Evolutionary conservation across 2,888 invertebrate species (phyloP).

Genomic region (Luperina testacea): DNA sequence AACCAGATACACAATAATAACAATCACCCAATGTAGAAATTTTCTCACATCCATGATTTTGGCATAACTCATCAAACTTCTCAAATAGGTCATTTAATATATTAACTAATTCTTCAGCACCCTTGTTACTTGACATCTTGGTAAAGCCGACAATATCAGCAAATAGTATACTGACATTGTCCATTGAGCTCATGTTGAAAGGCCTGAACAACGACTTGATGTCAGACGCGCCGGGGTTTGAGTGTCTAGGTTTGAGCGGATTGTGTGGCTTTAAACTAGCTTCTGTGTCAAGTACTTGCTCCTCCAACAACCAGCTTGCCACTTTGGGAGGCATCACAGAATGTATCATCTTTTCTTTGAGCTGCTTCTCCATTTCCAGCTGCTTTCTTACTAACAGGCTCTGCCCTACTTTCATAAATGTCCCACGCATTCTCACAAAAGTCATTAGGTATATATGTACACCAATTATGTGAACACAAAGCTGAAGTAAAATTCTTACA

Average conservation of each 20-base stretch:
- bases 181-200: slow-evolving; percentile 99
- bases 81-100: slow-evolving; percentile 99
- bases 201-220: slow-evolving; percentile 96
- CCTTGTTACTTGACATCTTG: slow-evolving; percentile 98
- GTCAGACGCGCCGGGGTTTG: slow-evolving; percentile 91
- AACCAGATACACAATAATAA: slow-evolving; percentile 98
- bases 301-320: slow-evolving; percentile 95
- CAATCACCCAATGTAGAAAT: slow-evolving; percentile 98
- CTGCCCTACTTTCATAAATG: slow-evolving; percentile 99
- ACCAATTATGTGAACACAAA: slow-evolving; percentile 97
- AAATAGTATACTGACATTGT: slow-evolving; percentile 98
- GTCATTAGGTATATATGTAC: slow-evolving; percentile 98
- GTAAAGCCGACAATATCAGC: slow-evolving; percentile 99
- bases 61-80: slow-evolving; percentile 97
- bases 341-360: slow-evolving; percentile 99
- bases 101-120: slow-evolving; percentile 98
- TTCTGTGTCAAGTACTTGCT: slow-evolving; percentile 91
- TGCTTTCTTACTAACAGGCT: slow-evolving; percentile 96
- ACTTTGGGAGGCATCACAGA: slow-evolving; percentile 99
- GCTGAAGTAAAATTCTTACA: slow-evolving; percentile 94
- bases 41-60: slow-evolving; percentile 97
- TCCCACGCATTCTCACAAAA: slow-evolving; percentile 97
- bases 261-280: slow-evolving; percentile 88
- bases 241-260: slow-evolving; percentile 84
- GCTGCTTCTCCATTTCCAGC: slow-evolving; percentile 97